Evolutionary conservation across 2,888 invertebrate genomes (phyloP), one percentile per base, ranked within the genome.

Genomic region (Volucella bombylans): DNA sequence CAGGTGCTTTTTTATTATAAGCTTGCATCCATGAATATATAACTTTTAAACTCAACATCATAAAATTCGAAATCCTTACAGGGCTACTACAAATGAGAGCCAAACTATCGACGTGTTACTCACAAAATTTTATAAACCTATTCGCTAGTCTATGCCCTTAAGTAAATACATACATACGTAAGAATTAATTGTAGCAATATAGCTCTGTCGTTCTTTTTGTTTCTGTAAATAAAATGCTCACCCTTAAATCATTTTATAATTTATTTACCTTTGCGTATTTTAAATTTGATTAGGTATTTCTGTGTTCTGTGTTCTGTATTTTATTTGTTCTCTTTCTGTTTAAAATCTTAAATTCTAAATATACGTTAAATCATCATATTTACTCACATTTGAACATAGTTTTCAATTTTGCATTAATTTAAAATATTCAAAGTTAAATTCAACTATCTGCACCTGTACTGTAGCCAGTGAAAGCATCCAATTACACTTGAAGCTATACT

Each of bases 401-500:
- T 85, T 85, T 72, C 79, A 77, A 68, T 76, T 76, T 72, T 45
- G 67, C 81, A 85, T 85, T 85, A 76, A 77, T 81, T 85, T 85
- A 72, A 77, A 72, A 61, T 41, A 72, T 76, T 71, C 62, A 77
- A 52, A 67, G 50, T 72, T 81, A 82, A 85, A 87, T 86, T 92
- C 85, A 93, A 93, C 52, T 93, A 93, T 88, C 93, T 93, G 74
- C 93, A 93, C 89, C 92, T 93, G 90, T 92, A 93, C 90, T 93
- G 93, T 1, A 88, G 85, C 79, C 88, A 87, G 61, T 88, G 87
- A 76, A 87, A 86, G 69, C 85, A 77, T 73, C 83, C 87, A 79
- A 87, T 86, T 81, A 86, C 83, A 71, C 77, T 76, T 72, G 86
- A 85, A 82, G 82, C 82, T 76, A 85, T 76, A 80, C 77, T 83